Evolutionary conservation across 2,113 vertebrate genomes (phyloP).

Genomic region (Pyxicephalus adspersus): DNA sequence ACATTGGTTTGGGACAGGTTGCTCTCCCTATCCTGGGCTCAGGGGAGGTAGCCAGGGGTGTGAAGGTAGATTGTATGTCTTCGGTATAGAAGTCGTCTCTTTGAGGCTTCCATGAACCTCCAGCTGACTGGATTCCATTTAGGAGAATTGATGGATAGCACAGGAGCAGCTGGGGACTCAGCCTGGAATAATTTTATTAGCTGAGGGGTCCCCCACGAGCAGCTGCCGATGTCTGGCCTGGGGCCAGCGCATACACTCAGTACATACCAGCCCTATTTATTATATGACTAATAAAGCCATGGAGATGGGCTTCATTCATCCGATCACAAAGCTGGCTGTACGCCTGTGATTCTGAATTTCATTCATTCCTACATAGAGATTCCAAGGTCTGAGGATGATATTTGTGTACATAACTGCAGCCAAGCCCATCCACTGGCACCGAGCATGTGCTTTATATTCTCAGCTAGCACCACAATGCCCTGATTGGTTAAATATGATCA

Average conservation of each 20-base stretch:
- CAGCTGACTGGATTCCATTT: not conserved
- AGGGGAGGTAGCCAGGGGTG: no score
- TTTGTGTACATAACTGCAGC: no score
- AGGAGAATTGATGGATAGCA: conserved; percentile 3
- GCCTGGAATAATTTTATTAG: not conserved
- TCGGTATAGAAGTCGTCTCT: not conserved
- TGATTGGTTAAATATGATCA: no score
- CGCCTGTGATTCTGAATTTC: no score
- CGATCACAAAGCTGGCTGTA: not conserved
- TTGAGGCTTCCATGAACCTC: not conserved
- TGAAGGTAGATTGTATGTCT: no score
- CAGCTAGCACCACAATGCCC: no score
- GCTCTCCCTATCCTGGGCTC: no score
- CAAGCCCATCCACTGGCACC: no score
- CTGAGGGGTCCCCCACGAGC: not conserved
- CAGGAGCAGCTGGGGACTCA: conserved; percentile 17
- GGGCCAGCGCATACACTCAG: not conserved
- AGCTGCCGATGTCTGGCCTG: not conserved
- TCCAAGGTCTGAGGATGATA: no score
- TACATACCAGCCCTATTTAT: conserved; percentile 1
- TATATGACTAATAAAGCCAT: not conserved
- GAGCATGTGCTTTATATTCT: no score
- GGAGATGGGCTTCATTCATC: conserved; percentile 1
- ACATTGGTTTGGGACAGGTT: no score
- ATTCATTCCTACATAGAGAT: no score